Conservation (phyloP, 2,797 vertebrate species). For the Micromesistius poutassou region DNA sequence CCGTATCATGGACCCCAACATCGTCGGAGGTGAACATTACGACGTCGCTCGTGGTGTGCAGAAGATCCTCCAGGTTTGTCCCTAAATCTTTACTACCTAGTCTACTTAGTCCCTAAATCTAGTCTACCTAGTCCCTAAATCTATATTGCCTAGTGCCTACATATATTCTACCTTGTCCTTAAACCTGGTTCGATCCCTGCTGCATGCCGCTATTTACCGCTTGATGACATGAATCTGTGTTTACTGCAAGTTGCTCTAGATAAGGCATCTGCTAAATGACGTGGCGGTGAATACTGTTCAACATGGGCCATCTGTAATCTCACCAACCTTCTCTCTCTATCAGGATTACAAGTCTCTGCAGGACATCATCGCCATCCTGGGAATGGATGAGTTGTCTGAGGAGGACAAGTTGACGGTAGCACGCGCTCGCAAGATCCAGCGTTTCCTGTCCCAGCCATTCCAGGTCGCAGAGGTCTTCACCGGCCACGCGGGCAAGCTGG, state of each 20-base stretch:
- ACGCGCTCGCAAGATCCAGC: slow-evolving; percentile 93
- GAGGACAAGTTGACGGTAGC: slow-evolving; percentile 94
- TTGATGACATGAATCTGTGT: too few relatives aligned
- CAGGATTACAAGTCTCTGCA: slow-evolving; percentile 97
- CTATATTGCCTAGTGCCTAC: not conserved
- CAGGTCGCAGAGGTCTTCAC: slow-evolving; percentile 98
- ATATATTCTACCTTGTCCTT: too few relatives aligned
- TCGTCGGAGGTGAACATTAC: slow-evolving; percentile 91
- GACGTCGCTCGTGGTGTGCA: slow-evolving; percentile 92
- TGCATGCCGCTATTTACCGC: too few relatives aligned
- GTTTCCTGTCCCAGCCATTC: slow-evolving; percentile 97
- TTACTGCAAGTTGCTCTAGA: too few relatives aligned
- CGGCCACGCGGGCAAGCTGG: slow-evolving; percentile 90
- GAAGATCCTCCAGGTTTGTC: slow-evolving; percentile 90
- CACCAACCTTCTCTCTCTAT: not conserved
- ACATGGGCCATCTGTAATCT: not conserved
- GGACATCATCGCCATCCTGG: slow-evolving; percentile 96
- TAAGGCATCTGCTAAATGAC: too few relatives aligned
- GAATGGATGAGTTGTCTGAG: slow-evolving; percentile 97
- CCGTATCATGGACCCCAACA: slow-evolving; percentile 98
- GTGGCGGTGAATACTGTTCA: not conserved
- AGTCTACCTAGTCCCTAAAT: not conserved
- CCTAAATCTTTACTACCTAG: not conserved
- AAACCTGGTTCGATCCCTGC: too few relatives aligned
- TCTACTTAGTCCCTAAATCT: not conserved